These are phyloP conservation scores for Cantharis nigra DNA, from an alignment of 2,888 invertebrate genomes.

Conservation along the genomic window DNA sequence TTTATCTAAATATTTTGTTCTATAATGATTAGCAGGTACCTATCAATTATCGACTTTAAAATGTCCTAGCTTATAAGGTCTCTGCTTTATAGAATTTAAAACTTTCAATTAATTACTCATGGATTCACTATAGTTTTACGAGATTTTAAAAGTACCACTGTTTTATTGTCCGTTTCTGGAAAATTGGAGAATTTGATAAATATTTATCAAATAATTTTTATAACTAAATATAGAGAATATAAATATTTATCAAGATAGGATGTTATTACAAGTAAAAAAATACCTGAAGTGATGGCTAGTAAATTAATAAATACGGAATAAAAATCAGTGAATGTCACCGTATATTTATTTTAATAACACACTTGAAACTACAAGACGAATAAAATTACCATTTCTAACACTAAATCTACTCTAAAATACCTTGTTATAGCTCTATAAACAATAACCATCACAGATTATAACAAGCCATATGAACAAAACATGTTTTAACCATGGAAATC, in stretches of 20 bases:
- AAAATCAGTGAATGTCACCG: neutral
- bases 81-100: no score
- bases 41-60: no score
- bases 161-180: no score
- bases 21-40: no score
- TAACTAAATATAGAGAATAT: neutral
- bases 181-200: no score
- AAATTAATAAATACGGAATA: neutral
- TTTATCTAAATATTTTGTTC: no score
- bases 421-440: conserved; percentile 47
- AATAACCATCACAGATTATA: conserved; percentile 50
- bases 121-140: no score
- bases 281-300: neutral
- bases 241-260: neutral
- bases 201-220: no score
- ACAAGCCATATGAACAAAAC: conserved; percentile 43
- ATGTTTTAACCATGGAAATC: conserved; percentile 33
- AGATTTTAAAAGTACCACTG: no score
- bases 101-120: no score
- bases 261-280: neutral
- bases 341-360: conserved; percentile 45
- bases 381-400: conserved; percentile 42
- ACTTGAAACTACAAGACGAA: conserved; percentile 48
- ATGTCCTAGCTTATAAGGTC: no score
- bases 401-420: conserved; percentile 39